phyloP scores from a whole-genome alignment of 2,888 invertebrate species.

The Bruchidius siliquastri region DNA sequence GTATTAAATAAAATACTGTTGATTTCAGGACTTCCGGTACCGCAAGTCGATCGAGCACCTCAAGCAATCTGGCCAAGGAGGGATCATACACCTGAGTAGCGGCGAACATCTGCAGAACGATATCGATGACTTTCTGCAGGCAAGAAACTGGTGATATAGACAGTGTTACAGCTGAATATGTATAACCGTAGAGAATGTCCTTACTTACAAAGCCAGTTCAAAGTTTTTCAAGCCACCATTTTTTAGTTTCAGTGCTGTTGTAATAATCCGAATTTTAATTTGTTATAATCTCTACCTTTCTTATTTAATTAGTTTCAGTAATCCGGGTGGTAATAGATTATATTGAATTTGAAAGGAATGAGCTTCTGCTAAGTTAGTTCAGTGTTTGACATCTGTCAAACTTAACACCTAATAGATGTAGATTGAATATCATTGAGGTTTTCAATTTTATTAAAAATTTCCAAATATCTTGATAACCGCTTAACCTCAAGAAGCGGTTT shows the following conservation, averaged over 20 bases:
- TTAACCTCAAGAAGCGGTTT: too few species aligned
- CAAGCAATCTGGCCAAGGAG: conserved; percentile 38
- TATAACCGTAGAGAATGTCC: conserved; percentile 13
- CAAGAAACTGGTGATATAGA: conserved; percentile 21
- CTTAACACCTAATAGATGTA: too few species aligned
- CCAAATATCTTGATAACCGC: too few species aligned
- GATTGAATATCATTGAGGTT: too few species aligned
- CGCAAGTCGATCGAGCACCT: conserved; percentile 40
- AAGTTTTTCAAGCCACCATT: background rate
- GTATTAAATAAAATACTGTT: too few species aligned
- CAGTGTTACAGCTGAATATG: conserved; percentile 26
- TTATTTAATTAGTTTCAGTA: too few species aligned
- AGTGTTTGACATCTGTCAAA: too few species aligned
- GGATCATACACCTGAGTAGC: conserved; percentile 47
- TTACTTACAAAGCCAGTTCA: background rate
- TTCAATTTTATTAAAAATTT: too few species aligned
- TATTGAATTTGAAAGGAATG: too few species aligned
- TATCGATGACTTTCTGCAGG: conserved; percentile 46
- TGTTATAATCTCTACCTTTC: too few species aligned
- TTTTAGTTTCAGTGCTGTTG: background rate
- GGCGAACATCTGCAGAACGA: conserved; percentile 43
- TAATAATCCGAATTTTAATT: background rate
- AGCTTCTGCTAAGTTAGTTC: too few species aligned
- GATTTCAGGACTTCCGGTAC: conserved; percentile 29
- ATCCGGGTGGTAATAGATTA: too few species aligned